phyloP scores from a whole-genome alignment of 2,888 invertebrate species.

The Lottia scabra region DNA sequence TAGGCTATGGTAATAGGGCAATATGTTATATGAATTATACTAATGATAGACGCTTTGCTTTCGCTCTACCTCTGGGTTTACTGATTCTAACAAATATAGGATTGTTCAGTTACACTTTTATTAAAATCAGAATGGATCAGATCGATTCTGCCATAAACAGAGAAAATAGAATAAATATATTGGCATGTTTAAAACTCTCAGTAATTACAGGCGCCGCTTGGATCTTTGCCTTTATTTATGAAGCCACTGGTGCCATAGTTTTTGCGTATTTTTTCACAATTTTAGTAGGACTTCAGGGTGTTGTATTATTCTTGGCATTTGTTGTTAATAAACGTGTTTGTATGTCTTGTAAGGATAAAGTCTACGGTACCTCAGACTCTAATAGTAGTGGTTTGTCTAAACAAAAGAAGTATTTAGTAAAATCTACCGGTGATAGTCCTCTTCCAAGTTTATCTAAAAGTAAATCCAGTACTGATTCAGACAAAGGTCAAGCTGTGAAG shows the following conservation, averaged over 20 bases:
- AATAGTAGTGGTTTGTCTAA: not conserved
- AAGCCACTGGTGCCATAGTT: not conserved
- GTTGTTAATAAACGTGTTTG: not conserved
- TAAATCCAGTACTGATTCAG: not conserved
- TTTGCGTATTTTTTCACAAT: not conserved
- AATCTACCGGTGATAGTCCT: not conserved
- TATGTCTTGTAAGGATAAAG: not conserved
- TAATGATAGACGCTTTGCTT: not conserved
- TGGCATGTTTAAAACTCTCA: not conserved
- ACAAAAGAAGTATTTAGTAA: not conserved
- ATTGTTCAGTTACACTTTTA: not conserved
- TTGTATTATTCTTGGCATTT: not conserved
- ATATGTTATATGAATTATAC: not conserved
- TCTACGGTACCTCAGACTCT: not conserved
- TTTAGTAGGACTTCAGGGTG: not conserved
- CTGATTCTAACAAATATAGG: not conserved
- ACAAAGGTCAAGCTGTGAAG: not conserved
- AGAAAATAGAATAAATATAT: conserved; percentile 1
- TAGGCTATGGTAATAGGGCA: not conserved
- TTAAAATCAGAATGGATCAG: not conserved
- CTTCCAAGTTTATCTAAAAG: not conserved
- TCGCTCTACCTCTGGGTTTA: not conserved
- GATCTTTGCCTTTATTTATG: not conserved
- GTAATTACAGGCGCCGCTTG: not conserved
- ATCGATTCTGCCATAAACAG: not conserved